These are phyloP conservation scores for Cephus rjabovi DNA, from an alignment of 2,888 invertebrate species.

Conservation along the genomic window DNA sequence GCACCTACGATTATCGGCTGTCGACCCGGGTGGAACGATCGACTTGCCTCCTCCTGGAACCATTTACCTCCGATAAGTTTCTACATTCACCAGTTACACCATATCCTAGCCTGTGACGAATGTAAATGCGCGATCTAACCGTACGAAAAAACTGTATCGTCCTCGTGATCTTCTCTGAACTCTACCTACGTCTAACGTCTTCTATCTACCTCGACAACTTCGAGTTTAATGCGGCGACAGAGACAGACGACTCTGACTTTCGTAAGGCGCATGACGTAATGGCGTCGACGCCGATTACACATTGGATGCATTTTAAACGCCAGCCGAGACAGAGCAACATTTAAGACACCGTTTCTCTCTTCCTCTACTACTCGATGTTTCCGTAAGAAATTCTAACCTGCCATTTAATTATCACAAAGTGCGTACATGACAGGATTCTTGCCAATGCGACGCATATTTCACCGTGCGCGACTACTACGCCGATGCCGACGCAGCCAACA, in stretches of 20 bases:
- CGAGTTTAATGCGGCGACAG: not conserved
- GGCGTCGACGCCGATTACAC: slow-evolving; percentile 37
- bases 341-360: not conserved
- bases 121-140: not conserved
- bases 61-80: not conserved
- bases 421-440: not conserved
- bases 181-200: not conserved
- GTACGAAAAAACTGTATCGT: not conserved
- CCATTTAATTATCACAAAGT: not conserved
- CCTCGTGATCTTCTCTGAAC: not conserved
- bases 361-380: not conserved
- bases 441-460: not conserved
- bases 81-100: not conserved
- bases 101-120: not conserved
- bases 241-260: slow-evolving; percentile 25
- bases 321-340: not conserved
- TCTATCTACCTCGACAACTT: not conserved
- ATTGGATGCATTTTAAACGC: not conserved
- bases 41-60: not conserved
- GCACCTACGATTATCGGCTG: not conserved
- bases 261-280: slow-evolving; percentile 59
- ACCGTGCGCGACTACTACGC: slow-evolving; percentile 4
- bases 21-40: not conserved
- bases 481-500: slow-evolving; percentile 3
- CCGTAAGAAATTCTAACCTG: not conserved